Percentiles rank a stretch among this genome's conserved stretches.
Conservation (phyloP, 2,113 vertebrate genomes). For the Paedocypris sp. region DNA sequence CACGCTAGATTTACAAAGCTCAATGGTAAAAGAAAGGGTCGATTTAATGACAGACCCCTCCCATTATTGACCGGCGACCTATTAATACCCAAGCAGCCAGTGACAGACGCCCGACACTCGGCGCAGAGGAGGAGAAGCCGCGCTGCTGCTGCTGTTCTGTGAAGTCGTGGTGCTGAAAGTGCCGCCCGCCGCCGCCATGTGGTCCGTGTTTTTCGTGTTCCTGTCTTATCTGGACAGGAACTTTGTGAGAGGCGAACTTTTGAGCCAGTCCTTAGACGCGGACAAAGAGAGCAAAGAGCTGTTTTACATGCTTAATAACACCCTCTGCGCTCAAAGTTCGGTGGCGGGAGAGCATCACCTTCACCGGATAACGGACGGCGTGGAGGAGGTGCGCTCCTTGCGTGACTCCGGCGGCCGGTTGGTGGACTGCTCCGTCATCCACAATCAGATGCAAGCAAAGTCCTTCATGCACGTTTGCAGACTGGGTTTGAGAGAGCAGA, state of each 20-base stretch:
- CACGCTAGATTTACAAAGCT: constrained; percentile 4
- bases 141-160: constrained; percentile 68
- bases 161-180: constrained; percentile 64
- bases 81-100: constrained; percentile 50
- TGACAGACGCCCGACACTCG: constrained; percentile 48
- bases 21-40: constrained; percentile 37
- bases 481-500: constrained; percentile 27
- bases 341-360: constrained; percentile 23
- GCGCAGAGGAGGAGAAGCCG: background rate
- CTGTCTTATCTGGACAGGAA: constrained; percentile 61
- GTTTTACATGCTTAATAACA: constrained; percentile 46
- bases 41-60: constrained; percentile 53
- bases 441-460: constrained; percentile 42
- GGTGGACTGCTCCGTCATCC: constrained; percentile 45
- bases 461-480: constrained; percentile 54
- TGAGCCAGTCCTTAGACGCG: constrained; percentile 38
- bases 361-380: constrained; percentile 58
- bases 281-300: constrained; percentile 45
- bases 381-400: constrained; percentile 47
- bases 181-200: constrained; percentile 49
- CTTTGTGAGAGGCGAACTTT: constrained; percentile 43
- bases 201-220: constrained; percentile 59
- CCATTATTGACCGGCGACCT: constrained; percentile 44
- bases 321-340: constrained; percentile 50
- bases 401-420: constrained; percentile 41